These are phyloP conservation scores for Drosophila nigromelanica DNA, from an alignment of 1,140 invertebrate species.

Conservation along the genomic window DNA sequence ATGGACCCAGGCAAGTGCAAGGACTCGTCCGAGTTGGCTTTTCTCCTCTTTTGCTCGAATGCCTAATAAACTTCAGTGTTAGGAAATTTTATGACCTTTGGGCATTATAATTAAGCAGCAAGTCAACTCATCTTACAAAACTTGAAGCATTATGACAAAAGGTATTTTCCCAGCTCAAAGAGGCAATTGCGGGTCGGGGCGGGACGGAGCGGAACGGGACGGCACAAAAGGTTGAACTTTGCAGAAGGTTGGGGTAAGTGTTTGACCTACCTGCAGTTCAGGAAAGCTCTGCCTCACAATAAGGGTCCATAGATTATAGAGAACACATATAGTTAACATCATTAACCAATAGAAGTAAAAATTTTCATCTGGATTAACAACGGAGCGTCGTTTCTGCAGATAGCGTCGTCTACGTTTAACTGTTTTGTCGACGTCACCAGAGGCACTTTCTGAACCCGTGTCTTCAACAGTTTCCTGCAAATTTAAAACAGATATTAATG, in stretches of 20 bases:
- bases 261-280: conserved; percentile 89
- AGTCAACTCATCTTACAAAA: conserved; percentile 52
- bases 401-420: conserved; percentile 87
- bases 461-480: conserved; percentile 87
- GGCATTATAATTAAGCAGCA: conserved; percentile 41
- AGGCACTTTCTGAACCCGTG: conserved; percentile 88
- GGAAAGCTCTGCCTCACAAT: conserved; percentile 97
- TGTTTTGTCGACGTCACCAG: conserved; percentile 86
- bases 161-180: conserved; percentile 49
- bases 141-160: conserved; percentile 54
- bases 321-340: conserved; percentile 93
- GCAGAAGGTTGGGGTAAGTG: neutral
- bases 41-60: conserved; percentile 15
- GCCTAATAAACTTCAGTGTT: conserved; percentile 51
- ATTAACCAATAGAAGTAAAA: conserved; percentile 98
- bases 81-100: conserved; percentile 40
- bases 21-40: conserved; percentile 17
- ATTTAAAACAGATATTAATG: too few species aligned
- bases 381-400: conserved; percentile 89
- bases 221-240: conserved; percentile 1
- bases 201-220: neutral
- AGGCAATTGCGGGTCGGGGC: too few species aligned
- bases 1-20: conserved; percentile 7
- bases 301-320: conserved; percentile 98
- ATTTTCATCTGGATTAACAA: conserved; percentile 97